These are phyloP conservation scores for Mycteria americana DNA, from an alignment of 2,797 vertebrate genomes.

Conservation along the genomic window DNA sequence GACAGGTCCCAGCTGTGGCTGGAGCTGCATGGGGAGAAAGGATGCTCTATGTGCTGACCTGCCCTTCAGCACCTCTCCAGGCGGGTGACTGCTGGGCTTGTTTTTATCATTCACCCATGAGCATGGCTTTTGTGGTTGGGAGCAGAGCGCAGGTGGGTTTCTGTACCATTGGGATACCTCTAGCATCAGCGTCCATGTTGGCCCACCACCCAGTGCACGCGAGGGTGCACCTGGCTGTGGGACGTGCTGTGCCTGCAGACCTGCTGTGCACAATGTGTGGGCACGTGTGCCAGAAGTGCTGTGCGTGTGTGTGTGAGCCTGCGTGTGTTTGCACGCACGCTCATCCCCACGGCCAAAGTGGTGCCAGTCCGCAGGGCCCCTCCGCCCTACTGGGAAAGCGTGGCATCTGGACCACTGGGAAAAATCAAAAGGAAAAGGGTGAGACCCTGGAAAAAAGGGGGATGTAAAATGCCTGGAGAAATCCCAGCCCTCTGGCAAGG, in stretches of 20 bases:
- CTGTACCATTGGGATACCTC: background rate
- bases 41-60: background rate
- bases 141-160: background rate
- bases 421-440: background rate
- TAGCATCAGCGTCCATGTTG: rapidly evolving
- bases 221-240: background rate
- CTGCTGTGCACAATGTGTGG: rapidly evolving
- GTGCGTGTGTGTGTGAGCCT: background rate
- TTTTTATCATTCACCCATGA: background rate
- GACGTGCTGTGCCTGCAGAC: rapidly evolving
- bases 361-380: background rate
- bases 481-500: background rate
- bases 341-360: background rate
- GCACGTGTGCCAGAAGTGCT: rapidly evolving
- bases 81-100: background rate
- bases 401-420: background rate
- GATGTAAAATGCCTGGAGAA: background rate
- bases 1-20: background rate
- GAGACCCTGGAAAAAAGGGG: background rate
- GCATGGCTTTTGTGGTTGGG: background rate
- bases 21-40: background rate
- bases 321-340: rapidly evolving
- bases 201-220: rapidly evolving
- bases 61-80: background rate
- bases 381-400: background rate